Evolutionary conservation across 2,888 invertebrate species (phyloP).

Genomic region (Lydus trimaculatus): DNA sequence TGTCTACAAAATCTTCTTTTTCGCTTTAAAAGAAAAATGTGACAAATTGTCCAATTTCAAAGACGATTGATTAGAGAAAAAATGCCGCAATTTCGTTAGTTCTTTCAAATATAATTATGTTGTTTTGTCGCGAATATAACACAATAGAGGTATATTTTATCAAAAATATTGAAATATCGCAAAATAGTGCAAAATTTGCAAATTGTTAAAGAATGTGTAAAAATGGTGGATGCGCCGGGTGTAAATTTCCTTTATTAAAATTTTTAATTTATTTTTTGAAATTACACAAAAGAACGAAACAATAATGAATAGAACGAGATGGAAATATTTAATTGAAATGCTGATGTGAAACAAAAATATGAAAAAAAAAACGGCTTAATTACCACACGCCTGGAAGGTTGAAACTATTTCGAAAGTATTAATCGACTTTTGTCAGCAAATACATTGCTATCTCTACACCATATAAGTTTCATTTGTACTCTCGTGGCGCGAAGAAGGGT

Average conservation of each 20-base stretch:
- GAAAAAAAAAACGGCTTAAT: too few relatives aligned
- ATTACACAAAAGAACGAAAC: too few relatives aligned
- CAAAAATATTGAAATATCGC: too few relatives aligned
- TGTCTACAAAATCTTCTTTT: background rate
- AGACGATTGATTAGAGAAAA: background rate
- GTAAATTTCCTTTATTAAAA: too few relatives aligned
- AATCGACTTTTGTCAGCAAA: background rate
- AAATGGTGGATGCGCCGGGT: background rate
- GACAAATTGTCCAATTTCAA: background rate
- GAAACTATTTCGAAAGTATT: background rate
- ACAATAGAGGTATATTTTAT: too few relatives aligned
- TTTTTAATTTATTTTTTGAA: too few relatives aligned
- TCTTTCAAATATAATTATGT: too few relatives aligned
- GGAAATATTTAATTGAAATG: background rate
- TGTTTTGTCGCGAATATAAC: too few relatives aligned
- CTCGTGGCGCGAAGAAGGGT: conserved; percentile 23
- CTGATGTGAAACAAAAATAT: background rate
- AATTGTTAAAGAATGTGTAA: too few relatives aligned
- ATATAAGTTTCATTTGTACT: conserved; percentile 5
- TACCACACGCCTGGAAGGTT: background rate
- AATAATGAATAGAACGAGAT: too few relatives aligned
- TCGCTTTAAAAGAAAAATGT: background rate
- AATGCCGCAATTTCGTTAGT: background rate
- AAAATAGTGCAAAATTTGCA: too few relatives aligned
- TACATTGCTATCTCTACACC: background rate